Percentiles rank a stretch among this genome's conserved stretches.
These are phyloP conservation scores for Hydriomena furcata DNA, from an alignment of 2,888 invertebrate genomes.

Conservation along the genomic window DNA sequence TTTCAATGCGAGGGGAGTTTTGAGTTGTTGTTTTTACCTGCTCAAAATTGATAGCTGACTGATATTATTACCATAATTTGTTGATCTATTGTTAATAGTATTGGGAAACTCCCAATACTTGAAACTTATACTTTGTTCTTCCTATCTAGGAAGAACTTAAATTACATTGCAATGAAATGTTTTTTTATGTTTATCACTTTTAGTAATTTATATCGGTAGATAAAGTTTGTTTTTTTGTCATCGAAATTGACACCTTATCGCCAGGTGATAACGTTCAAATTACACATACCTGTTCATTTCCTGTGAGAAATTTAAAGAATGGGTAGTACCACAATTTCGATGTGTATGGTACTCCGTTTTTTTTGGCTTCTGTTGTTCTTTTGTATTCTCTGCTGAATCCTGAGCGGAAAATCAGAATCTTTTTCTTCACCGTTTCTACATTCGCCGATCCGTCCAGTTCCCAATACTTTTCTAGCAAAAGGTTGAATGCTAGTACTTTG, in stretches of 20 bases:
- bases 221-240: background rate
- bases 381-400: background rate
- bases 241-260: background rate
- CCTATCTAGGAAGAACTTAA: no score
- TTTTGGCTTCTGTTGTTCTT: background rate
- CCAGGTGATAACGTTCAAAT: background rate
- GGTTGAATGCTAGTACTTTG: conserved; percentile 17
- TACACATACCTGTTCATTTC: conserved; percentile 1
- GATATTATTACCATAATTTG: no score
- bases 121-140: no score
- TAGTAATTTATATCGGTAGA: conserved; percentile 3
- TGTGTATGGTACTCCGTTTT: background rate
- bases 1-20: background rate
- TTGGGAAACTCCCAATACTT: no score
- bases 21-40: background rate
- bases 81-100: no score
- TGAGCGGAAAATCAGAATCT: background rate
- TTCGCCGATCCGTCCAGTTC: conserved; percentile 15
- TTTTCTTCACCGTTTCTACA: conserved; percentile 1
- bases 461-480: conserved; percentile 28
- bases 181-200: no score
- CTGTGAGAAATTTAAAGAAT: conserved; percentile 9
- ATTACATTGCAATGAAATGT: no score
- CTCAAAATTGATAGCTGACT: background rate
- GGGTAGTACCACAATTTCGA: conserved; percentile 15